A percentile compares a stretch with the other conserved stretches of the same genome.
Evolutionary conservation across 2,797 vertebrate species (phyloP).

Genomic region (Sebastolobus altivelis): DNA sequence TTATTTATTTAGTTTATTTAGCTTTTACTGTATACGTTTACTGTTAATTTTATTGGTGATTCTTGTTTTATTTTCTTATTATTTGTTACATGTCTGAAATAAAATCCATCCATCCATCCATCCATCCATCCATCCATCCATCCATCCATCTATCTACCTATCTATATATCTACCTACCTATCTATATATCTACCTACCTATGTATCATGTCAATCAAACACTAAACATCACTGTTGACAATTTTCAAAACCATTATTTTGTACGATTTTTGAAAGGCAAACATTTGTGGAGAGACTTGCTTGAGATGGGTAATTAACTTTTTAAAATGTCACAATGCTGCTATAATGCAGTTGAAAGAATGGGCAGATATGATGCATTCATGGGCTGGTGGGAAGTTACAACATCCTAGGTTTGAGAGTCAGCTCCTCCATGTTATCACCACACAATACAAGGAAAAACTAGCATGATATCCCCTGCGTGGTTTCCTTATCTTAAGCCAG

Average conservation of each 20-base stretch:
- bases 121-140: too few species aligned
- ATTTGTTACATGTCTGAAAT: too few species aligned
- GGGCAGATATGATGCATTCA: background rate
- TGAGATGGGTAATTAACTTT: background rate
- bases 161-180: too few species aligned
- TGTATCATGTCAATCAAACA: background rate
- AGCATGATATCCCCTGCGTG: background rate
- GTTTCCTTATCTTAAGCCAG: background rate
- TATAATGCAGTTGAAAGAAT: background rate
- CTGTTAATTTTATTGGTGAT: background rate
- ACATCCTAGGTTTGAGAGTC: background rate
- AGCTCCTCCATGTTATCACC: background rate
- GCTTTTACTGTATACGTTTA: background rate
- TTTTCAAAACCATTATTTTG: background rate
- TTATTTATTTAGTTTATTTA: background rate
- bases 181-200: too few species aligned
- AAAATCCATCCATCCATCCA: too few species aligned
- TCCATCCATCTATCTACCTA: too few species aligned
- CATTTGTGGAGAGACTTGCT: background rate
- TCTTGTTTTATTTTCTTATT: too few species aligned
- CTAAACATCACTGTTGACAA: background rate
- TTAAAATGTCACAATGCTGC: background rate
- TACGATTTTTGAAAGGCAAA: background rate
- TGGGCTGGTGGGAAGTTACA: background rate
- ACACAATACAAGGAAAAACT: background rate